Evolutionary conservation across 2,888 invertebrate genomes (phyloP), one percentile per base, ranked within the genome.

Genomic region (Ecliptopera silaceata): DNA sequence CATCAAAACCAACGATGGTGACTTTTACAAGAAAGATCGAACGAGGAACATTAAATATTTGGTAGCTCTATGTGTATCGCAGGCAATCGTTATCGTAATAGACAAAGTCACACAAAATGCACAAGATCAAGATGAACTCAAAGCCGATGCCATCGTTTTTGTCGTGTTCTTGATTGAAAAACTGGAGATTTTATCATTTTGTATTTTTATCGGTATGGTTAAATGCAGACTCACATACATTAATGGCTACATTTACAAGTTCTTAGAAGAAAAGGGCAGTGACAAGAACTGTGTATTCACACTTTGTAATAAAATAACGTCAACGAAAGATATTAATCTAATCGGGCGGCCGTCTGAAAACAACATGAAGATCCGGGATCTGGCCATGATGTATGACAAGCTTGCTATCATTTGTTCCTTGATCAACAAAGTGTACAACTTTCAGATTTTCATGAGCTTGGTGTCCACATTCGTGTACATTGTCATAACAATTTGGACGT

Each of bases 401-500:
- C 73, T 86, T 32, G 86, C 85, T 0, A 77, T 75, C 36, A 69
- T 74, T 26, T 77, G 75, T 59, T 54, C 36, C 8, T 61, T 77
- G 54, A 72, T 85, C 32, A 87, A 84, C 44, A 59, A 74, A 22
- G 67, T 79, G 11, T 87, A 79, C 56, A 82, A 86, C 59, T 82
- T 80, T 17, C 80, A 82, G 64, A 79, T 86, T 15, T 79, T 87
- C 18, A 79, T 83, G 76, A 76, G 74, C 10, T 69, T 86, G 1
- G 70, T 83, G 4, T 77, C 79, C 20, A 78, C 83, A 0, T 86
- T 86, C 48, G 63, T 68, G 0, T 81, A 69, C 46, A 78, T 82
- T n/a, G 69, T 87, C 4, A 72, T 80, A 1, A 76, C 79, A 1
- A 79, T 86, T 50, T 84, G 81, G 79, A 71, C 73, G 0, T 72